Base-by-base conservation (phyloP, 2,113 vertebrate genomes). In the Otolemur garnettii region DNA sequence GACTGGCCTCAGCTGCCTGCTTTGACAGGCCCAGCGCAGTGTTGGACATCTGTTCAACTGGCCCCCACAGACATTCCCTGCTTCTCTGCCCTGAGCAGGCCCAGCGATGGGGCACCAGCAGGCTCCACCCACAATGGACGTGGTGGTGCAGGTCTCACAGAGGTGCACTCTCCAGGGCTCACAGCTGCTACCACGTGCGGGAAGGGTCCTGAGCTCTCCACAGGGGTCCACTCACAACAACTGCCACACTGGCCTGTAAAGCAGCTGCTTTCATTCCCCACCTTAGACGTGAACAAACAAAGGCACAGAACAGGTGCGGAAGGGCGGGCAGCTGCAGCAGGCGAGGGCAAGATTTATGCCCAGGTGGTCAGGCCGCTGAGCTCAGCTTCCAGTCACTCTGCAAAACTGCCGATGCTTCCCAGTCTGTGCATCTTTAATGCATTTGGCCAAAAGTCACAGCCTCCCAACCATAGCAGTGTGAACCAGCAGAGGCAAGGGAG, bases 1-100 rank as follows among this genome's bases (percentile, higher is more conserved):
- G 45, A 8, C 45, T 10, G 45, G 96, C 95, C 97, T 97, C 17
- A 35, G 68, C 98, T 97, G 96, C 96, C 2, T 17, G 5, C 55
- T 35, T 60, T 22, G 21, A 60, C 7, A 14, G 53, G 60, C 71
- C 13, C 9, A 1, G 62, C 19, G 15, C 15, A 22, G 1, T 8
- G 4, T 62, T 1, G 14, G 2, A 45, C 1, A 0, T 38, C 5
- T 30, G 35, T 55, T 60, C 55, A 0, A 2, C 50, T 78, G 22
- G 33, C 50, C 84, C 57, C 50, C 10, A 28, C 45, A 35, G 2
- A 6, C 6, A 1, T 24, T 33, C 22, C 42, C 60, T n/a, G 69
- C 22, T 0, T 26, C 87, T n/a, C 60, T 33, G 15, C 64, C 4
- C 28, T 17, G 17, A 33, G 7, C 33, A 0, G 11, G 11, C 4